Evolutionary conservation across 1,140 invertebrate species (phyloP), one percentile per base, ranked within the genome.

Genomic region (Stegodyphus mimosarum): DNA sequence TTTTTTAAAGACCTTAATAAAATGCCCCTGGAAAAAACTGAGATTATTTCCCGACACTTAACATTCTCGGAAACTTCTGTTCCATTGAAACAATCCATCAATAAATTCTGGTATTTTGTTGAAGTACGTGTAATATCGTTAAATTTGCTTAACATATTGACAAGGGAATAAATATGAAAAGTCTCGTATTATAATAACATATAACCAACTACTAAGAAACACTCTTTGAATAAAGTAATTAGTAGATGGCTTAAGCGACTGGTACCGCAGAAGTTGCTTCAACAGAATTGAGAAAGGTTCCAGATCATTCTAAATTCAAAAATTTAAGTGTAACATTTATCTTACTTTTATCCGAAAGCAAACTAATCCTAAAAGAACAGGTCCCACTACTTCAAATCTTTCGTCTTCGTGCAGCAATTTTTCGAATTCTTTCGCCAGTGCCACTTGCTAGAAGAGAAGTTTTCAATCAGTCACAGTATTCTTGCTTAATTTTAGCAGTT

Each of bases 331-430:
- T 10, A 10, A 60, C 55, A 60, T 10, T 60, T 9, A 2, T 10
- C 55, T 49, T 7, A 94, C 94, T 92, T 94, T 96, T 13, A 97
- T 90, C 89, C 95, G 92, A 89, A 98, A 98, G 88, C 96, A 98
- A 9, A 98, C 95, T 7, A 99, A 90, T 0, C 95, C 96, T 92
- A 99, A 92, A 5, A 92, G 91, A 2, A 93, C 92, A 55, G 95
- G 92, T 5, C 93, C 92, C 7, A 94, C 91, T 49, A 98, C 90
- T 90, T 98, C 94, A 90, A 98, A 98, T 87, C 95, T 91, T 1
- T 92, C 88, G 90, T 98, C 96, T 5, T 91, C 89, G 70, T 90
- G 89, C 0, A 97, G 92, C 7, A 95, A 89, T 15, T 92, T 89
- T 86, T 95, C 95, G 89, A 98, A 97, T 86, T 94, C 91, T 75